Evolutionary conservation across 1,140 invertebrate species (phyloP).

Genomic region (Drosophila kikkawai): DNA sequence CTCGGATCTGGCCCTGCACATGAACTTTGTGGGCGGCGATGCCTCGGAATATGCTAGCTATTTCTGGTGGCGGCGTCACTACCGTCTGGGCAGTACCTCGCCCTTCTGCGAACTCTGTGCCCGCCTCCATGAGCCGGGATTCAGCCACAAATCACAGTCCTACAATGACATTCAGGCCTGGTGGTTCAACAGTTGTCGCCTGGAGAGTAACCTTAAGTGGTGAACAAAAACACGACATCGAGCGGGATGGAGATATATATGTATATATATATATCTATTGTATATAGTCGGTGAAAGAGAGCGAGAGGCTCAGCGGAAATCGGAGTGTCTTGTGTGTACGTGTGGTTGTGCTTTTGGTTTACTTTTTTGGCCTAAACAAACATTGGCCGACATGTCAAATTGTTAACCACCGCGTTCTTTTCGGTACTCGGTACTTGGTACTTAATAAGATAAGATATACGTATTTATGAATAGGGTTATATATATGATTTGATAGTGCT

Average conservation of each 20-base stretch:
- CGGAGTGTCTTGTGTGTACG: background rate
- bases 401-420: background rate
- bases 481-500: background rate
- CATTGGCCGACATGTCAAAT: slow-evolving; percentile 9
- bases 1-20: slow-evolving; percentile 86
- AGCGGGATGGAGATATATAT: background rate
- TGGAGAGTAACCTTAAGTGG: slow-evolving; percentile 59
- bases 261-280: background rate
- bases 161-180: slow-evolving; percentile 77
- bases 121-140: slow-evolving; percentile 63
- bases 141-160: slow-evolving; percentile 55
- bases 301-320: slow-evolving; percentile 13
- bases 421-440: slow-evolving; percentile 1
- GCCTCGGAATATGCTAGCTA: slow-evolving; percentile 85
- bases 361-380: slow-evolving; percentile 6
- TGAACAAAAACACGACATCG: slow-evolving; percentile 13
- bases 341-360: background rate
- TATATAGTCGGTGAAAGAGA: slow-evolving; percentile 9
- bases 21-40: slow-evolving; percentile 85
- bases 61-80: slow-evolving; percentile 86
- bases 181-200: slow-evolving; percentile 77
- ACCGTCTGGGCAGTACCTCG: slow-evolving; percentile 61
- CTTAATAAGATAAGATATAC: slow-evolving; percentile 11
- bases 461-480: background rate
- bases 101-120: slow-evolving; percentile 81